Evolutionary conservation across 2,797 vertebrate genomes (phyloP).

Genomic region (Helicolenus hilgendorfi): DNA sequence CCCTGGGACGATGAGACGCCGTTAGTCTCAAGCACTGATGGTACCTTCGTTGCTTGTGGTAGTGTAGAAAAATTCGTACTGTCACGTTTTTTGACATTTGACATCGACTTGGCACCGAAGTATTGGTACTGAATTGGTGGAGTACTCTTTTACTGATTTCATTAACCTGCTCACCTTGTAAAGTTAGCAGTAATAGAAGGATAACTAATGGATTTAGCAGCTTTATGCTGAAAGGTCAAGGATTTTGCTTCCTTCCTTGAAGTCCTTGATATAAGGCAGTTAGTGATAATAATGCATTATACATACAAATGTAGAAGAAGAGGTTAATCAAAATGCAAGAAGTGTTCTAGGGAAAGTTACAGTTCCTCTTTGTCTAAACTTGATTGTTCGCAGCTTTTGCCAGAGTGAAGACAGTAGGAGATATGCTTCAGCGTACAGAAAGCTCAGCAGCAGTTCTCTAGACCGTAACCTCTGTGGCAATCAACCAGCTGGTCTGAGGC

Average conservation of each 20-base stretch:
- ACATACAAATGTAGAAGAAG: slow-evolving; percentile 4
- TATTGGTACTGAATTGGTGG: background rate
- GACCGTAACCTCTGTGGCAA: slow-evolving; percentile 33
- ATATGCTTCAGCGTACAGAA: background rate
- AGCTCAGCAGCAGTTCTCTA: slow-evolving; percentile 12
- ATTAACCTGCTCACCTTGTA: background rate
- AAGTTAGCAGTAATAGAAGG: background rate
- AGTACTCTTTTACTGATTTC: background rate
- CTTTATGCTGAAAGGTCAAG: background rate
- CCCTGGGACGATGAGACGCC: too few relatives aligned
- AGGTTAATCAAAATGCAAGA: slow-evolving; percentile 11
- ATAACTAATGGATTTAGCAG: background rate
- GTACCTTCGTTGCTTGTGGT: too few relatives aligned
- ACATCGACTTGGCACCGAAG: too few relatives aligned
- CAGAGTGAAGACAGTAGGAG: background rate
- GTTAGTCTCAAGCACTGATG: too few relatives aligned
- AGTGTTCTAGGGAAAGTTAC: background rate
- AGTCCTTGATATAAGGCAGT: background rate
- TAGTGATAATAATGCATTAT: slow-evolving; percentile 2
- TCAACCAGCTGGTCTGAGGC: slow-evolving; percentile 27
- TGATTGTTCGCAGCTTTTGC: slow-evolving; percentile 3
- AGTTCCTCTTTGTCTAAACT: background rate
- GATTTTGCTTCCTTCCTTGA: background rate
- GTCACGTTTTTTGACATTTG: too few relatives aligned
- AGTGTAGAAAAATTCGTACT: too few relatives aligned